phyloP scores from a whole-genome alignment of 2,888 invertebrate species.

The Syrphus vitripennis region DNA sequence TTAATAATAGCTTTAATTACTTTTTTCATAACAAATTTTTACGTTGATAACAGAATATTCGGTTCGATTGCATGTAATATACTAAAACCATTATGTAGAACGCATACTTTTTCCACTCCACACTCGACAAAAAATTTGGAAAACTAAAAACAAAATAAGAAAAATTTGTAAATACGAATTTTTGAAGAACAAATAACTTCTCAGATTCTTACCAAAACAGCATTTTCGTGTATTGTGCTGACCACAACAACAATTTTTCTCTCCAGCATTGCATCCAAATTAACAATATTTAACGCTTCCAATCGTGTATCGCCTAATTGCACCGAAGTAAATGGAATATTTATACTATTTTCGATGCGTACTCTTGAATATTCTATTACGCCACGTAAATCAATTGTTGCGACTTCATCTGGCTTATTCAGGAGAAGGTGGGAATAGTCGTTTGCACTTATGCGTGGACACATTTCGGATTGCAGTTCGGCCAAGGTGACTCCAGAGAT shows the following conservation, averaged over 20 bases:
- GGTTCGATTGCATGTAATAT: slow-evolving; percentile 87
- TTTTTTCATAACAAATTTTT: slow-evolving; percentile 37
- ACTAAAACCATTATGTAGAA: slow-evolving; percentile 93
- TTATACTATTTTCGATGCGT: slow-evolving; percentile 90
- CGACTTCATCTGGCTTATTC: slow-evolving; percentile 82
- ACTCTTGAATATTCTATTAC: slow-evolving; percentile 86
- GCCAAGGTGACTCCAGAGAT: slow-evolving; percentile 83
- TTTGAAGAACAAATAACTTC: neutral
- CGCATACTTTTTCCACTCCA: slow-evolving; percentile 89
- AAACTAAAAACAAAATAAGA: slow-evolving; percentile 85
- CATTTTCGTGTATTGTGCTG: slow-evolving; percentile 89
- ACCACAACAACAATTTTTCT: slow-evolving; percentile 89
- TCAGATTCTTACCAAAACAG: slow-evolving; percentile 84
- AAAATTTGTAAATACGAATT: neutral
- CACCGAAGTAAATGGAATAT: slow-evolving; percentile 93
- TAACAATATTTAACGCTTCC: slow-evolving; percentile 86
- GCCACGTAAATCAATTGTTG: slow-evolving; percentile 87
- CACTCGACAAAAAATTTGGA: slow-evolving; percentile 92
- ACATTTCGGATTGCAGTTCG: slow-evolving; percentile 87
- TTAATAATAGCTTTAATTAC: neutral
- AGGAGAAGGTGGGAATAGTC: slow-evolving; percentile 90
- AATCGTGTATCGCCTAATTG: slow-evolving; percentile 87
- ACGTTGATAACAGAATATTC: slow-evolving; percentile 80
- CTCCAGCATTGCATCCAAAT: slow-evolving; percentile 83
- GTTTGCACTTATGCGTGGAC: slow-evolving; percentile 92